Conservation (phyloP, 1,140 invertebrate genomes). For the Pararge aegeria region DNA sequence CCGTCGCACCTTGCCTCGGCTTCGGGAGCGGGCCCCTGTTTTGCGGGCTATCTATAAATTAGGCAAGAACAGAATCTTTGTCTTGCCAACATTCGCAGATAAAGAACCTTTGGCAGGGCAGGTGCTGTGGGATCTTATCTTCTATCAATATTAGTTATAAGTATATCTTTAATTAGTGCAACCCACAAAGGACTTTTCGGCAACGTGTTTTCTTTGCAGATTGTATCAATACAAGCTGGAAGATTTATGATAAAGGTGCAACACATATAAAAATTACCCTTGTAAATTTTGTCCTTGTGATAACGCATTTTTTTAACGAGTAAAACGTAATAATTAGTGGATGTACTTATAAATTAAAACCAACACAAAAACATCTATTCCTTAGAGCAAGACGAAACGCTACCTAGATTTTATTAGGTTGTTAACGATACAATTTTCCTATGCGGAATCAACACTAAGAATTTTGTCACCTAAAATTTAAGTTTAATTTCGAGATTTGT, state of each 20-base stretch:
- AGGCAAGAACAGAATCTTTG: constrained; percentile 63
- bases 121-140: constrained; percentile 63
- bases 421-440: too few species aligned
- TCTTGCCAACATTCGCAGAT: constrained; percentile 63
- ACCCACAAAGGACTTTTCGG: constrained; percentile 2
- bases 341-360: too few species aligned
- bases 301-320: not conserved
- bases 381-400: too few species aligned
- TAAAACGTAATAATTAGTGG: too few species aligned
- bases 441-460: too few species aligned
- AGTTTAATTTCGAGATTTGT: too few species aligned
- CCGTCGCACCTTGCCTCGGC: constrained; percentile 62
- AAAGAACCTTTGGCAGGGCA: constrained; percentile 56
- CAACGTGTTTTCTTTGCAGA: constrained; percentile 22
- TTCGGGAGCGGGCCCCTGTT: constrained; percentile 52
- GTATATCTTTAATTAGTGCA: constrained; percentile 52
- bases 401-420: too few species aligned
- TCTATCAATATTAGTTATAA: constrained; percentile 45
- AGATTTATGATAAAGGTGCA: not conserved
- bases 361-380: too few species aligned
- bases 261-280: not conserved
- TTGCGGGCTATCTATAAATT: constrained; percentile 64
- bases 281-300: not conserved
- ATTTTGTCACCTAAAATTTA: too few species aligned
- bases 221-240: constrained; percentile 18